Conservation (phyloP, 2,888 invertebrate genomes). For the Flexamia atlantica region DNA sequence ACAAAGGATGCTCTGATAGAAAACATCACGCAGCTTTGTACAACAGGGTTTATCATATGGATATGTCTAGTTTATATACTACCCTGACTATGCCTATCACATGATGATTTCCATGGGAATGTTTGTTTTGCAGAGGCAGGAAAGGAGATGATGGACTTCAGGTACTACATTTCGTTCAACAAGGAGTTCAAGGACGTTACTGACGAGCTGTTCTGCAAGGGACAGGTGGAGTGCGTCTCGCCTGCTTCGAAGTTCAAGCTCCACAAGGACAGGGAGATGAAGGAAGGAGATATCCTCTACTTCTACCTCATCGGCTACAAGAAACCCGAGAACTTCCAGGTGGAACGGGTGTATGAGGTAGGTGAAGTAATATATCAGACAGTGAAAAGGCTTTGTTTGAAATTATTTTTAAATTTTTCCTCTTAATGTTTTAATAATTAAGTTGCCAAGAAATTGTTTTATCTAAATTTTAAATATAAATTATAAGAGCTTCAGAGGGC, state of each 20-base stretch:
- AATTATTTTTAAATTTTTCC: too few relatives aligned
- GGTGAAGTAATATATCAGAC: not conserved
- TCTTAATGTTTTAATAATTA: too few relatives aligned
- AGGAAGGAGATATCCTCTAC: constrained; percentile 29
- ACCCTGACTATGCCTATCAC: too few relatives aligned
- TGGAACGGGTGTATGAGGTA: constrained; percentile 49
- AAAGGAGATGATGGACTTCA: constrained; percentile 29
- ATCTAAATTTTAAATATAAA: too few relatives aligned
- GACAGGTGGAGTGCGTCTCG: constrained; percentile 20
- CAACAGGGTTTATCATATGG: too few relatives aligned
- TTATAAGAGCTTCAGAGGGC: too few relatives aligned
- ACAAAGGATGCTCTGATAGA: too few relatives aligned
- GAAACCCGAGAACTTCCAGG: constrained; percentile 43
- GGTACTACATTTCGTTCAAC: constrained; percentile 25
- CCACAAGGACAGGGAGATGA: constrained; percentile 8
- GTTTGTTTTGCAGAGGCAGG: constrained; percentile 36
- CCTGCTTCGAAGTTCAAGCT: constrained; percentile 29
- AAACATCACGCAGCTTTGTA: not conserved
- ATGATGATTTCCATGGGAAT: too few relatives aligned
- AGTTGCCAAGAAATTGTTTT: too few relatives aligned
- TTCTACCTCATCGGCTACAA: constrained; percentile 38
- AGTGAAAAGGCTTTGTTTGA: too few relatives aligned
- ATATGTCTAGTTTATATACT: too few relatives aligned
- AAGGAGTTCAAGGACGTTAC: constrained; percentile 26
- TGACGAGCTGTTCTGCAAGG: constrained; percentile 17